These are phyloP conservation scores for Callyntrura guangdongensis DNA, from an alignment of 2,888 invertebrate genomes.

Conservation along the genomic window DNA sequence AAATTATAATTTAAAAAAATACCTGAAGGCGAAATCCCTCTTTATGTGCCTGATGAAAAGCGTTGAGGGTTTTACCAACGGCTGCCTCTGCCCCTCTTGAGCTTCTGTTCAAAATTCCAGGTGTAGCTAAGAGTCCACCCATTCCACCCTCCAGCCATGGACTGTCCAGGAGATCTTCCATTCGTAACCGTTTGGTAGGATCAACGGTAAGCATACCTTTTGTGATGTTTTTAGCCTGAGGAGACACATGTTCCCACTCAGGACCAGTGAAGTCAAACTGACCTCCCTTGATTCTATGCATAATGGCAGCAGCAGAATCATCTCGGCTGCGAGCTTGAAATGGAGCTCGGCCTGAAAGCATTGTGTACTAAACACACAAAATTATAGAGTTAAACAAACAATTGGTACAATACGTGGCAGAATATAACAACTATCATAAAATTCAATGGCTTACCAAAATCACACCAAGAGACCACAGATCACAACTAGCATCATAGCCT, in stretches of 20 bases:
- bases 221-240: constrained; percentile 91
- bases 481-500: constrained; percentile 96
- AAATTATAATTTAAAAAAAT: neutral
- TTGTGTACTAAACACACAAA: constrained; percentile 88
- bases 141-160: constrained; percentile 88
- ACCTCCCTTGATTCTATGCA: constrained; percentile 92
- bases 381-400: constrained; percentile 52
- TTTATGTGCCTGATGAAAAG: constrained; percentile 90
- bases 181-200: constrained; percentile 90
- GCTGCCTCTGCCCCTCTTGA: constrained; percentile 87
- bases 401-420: neutral
- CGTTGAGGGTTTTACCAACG: constrained; percentile 89
- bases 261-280: constrained; percentile 91
- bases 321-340: constrained; percentile 91
- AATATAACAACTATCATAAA: neutral
- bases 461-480: constrained; percentile 98
- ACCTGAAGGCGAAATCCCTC: constrained; percentile 91
- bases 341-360: constrained; percentile 95
- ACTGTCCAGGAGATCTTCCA: constrained; percentile 90
- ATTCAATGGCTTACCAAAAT: constrained; percentile 90
- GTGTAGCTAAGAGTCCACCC: constrained; percentile 87
- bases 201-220: constrained; percentile 92
- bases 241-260: constrained; percentile 91
- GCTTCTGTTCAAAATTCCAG: constrained; percentile 87
- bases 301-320: constrained; percentile 91